Evolutionary conservation across 2,888 invertebrate genomes (phyloP).

Genomic region (Perdita meconis): DNA sequence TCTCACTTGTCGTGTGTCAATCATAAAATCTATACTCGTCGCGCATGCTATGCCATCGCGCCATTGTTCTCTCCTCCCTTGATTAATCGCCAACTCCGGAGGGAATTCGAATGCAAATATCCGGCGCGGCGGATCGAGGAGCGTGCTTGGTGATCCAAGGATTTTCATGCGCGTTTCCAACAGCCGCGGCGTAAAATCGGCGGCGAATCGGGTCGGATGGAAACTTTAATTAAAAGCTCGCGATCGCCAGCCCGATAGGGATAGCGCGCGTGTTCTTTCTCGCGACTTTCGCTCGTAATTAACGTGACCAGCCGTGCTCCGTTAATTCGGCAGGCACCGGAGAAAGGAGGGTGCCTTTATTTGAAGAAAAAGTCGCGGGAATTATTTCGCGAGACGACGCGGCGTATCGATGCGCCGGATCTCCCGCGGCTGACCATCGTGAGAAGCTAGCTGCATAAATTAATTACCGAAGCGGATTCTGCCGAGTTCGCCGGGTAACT

Average conservation of each 20-base stretch:
- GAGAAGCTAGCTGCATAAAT: constrained; percentile 63
- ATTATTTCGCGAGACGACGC: constrained; percentile 48
- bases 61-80: neutral
- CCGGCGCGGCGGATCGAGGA: neutral
- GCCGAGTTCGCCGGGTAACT: constrained; percentile 39
- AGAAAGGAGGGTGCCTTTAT: constrained; percentile 8
- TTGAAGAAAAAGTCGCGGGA: constrained; percentile 19
- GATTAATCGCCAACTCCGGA: constrained; percentile 11
- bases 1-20: constrained; percentile 44
- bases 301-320: constrained; percentile 61
- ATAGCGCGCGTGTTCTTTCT: constrained; percentile 9
- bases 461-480: constrained; percentile 68
- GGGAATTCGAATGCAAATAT: constrained; percentile 29
- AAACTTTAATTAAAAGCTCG: constrained; percentile 29
- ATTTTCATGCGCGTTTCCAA: neutral
- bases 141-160: neutral
- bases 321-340: constrained; percentile 63
- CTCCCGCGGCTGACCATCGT: constrained; percentile 66
- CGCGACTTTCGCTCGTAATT: constrained; percentile 75
- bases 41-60: neutral
- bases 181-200: no score
- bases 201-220: no score
- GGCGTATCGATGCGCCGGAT: constrained; percentile 72
- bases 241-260: constrained; percentile 6
- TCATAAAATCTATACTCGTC: constrained; percentile 35